These are phyloP conservation scores for Melanchra persicariae DNA, from an alignment of 2,888 invertebrate genomes.

Conservation along the genomic window DNA sequence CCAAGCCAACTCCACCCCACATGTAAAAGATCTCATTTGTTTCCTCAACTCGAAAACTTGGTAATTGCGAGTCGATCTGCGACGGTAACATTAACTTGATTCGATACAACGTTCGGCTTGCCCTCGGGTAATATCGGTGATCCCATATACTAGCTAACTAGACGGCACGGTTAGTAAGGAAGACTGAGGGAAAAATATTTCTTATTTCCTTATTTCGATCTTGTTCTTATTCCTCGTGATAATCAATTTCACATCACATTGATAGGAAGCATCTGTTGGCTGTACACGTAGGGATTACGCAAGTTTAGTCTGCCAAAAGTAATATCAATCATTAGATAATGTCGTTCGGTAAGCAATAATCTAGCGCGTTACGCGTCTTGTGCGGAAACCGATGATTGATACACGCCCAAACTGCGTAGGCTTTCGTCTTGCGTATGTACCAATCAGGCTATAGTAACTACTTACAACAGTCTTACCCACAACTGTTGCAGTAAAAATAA, in stretches of 20 bases:
- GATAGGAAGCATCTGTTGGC: neutral
- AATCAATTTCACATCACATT: neutral
- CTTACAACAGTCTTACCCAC: neutral
- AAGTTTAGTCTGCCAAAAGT: neutral
- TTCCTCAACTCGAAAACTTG: slow-evolving; percentile 30
- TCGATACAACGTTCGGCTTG: slow-evolving; percentile 34
- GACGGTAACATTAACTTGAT: slow-evolving; percentile 44
- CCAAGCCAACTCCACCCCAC: neutral
- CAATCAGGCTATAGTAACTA: neutral
- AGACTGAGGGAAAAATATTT: neutral
- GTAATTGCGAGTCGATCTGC: slow-evolving; percentile 35
- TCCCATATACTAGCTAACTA: slow-evolving; percentile 17
- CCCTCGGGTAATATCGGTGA: slow-evolving; percentile 24
- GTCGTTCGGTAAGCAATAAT: neutral
- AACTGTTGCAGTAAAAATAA: too few relatives aligned
- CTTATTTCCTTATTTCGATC: slow-evolving; percentile 1
- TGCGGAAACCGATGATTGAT: neutral
- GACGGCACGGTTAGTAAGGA: slow-evolving; percentile 39
- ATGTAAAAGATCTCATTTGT: slow-evolving; percentile 40
- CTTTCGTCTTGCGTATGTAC: neutral
- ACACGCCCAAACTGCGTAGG: neutral
- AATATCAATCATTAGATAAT: neutral
- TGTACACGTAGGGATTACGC: neutral
- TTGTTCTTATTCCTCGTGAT: neutral
- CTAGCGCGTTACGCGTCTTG: neutral